Evolutionary conservation across 2,888 invertebrate species (phyloP).

Genomic region (Eupithecia vulgata): DNA sequence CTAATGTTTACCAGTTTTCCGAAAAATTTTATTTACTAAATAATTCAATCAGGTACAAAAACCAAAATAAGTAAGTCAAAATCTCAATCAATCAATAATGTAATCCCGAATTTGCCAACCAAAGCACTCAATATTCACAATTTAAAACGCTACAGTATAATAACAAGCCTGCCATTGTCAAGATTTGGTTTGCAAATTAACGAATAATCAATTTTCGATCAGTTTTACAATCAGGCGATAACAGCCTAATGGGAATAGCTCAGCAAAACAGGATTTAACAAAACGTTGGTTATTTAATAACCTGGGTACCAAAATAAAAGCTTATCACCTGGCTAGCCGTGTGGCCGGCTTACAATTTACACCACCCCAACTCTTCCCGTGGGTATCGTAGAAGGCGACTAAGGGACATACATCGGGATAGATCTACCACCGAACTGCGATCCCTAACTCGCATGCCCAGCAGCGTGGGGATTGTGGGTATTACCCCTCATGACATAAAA

Average conservation of each 20-base stretch:
- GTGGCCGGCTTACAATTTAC: too few relatives aligned
- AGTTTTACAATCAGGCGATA: slow-evolving; percentile 29
- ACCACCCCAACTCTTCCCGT: too few relatives aligned
- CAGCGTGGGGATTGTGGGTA: too few relatives aligned
- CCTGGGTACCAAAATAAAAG: too few relatives aligned
- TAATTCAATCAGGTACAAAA: not conserved
- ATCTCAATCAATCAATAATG: slow-evolving; percentile 7
- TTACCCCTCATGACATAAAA: too few relatives aligned
- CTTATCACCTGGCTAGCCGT: too few relatives aligned
- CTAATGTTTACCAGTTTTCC: too few relatives aligned
- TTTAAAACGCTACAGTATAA: slow-evolving; percentile 37
- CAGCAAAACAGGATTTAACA: not conserved
- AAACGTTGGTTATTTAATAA: not conserved
- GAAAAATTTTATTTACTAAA: too few relatives aligned
- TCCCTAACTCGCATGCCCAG: too few relatives aligned
- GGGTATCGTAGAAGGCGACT: too few relatives aligned
- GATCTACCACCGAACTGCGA: too few relatives aligned
- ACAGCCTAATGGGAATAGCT: not conserved
- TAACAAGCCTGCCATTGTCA: slow-evolving; percentile 40
- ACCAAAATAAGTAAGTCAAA: slow-evolving; percentile 7
- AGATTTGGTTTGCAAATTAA: slow-evolving; percentile 48
- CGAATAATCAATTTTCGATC: slow-evolving; percentile 44
- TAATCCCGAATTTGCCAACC: slow-evolving; percentile 18
- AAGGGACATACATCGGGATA: too few relatives aligned
- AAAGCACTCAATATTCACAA: slow-evolving; percentile 30